These are phyloP conservation scores for Drosophila nasuta DNA, from an alignment of 1,140 invertebrate genomes.

Conservation along the genomic window DNA sequence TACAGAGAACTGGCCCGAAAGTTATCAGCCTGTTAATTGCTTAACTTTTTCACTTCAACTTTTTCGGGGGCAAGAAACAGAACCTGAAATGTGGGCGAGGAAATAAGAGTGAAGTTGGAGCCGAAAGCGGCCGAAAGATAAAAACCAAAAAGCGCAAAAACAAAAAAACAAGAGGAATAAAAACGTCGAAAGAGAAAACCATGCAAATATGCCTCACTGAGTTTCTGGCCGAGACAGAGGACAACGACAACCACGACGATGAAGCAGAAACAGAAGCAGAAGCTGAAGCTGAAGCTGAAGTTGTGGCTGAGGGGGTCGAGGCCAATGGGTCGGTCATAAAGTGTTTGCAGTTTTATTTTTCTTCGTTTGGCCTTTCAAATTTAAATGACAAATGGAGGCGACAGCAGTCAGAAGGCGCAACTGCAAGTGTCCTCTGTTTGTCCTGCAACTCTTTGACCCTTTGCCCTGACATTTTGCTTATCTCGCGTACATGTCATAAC, in stretches of 20 bases:
- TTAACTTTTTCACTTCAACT: constrained; percentile 84
- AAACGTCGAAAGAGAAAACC: constrained; percentile 43
- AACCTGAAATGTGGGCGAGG: constrained; percentile 5
- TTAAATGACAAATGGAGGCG: constrained; percentile 76
- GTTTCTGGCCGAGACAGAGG: constrained; percentile 23
- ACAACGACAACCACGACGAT: background rate
- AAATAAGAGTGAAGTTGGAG: background rate
- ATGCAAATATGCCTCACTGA: constrained; percentile 53
- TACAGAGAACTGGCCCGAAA: constrained; percentile 62
- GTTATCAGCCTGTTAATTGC: constrained; percentile 83
- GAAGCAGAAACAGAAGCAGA: background rate
- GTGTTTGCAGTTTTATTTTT: constrained; percentile 64
- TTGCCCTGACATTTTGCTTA: constrained; percentile 71
- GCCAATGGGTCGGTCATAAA: constrained; percentile 42
- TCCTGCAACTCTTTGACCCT: constrained; percentile 69
- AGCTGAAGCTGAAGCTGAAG: background rate
- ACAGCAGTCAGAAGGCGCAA: constrained; percentile 50
- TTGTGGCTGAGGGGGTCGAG: background rate
- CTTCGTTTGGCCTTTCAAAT: constrained; percentile 66
- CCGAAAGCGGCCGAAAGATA: constrained; percentile 51
- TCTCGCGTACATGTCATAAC: constrained; percentile 78
- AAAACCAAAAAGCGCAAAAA: constrained; percentile 59
- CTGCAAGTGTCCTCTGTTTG: constrained; percentile 45
- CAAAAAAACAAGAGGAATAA: constrained; percentile 19
- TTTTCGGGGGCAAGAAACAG: constrained; percentile 66